phyloP scores from a whole-genome alignment of 1,140 invertebrate species.

The Drosophila suzukii region DNA sequence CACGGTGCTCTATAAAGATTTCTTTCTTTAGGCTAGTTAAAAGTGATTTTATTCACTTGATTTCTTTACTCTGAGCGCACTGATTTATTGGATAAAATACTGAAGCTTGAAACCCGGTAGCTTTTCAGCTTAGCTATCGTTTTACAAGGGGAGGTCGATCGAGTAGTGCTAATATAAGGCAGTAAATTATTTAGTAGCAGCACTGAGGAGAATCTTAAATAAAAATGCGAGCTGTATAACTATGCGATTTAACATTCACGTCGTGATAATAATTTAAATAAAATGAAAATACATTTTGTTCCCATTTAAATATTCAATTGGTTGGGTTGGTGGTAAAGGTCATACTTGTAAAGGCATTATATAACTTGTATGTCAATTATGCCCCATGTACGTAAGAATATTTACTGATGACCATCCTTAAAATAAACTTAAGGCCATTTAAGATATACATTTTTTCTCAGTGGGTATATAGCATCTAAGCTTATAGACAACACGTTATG shows the following conservation, averaged over 20 bases:
- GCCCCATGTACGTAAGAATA: too few species aligned
- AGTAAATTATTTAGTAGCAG: slow-evolving; percentile 3
- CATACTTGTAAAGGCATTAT: too few species aligned
- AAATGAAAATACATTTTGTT: too few species aligned
- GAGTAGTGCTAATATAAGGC: slow-evolving; percentile 10
- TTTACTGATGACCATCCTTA: too few species aligned
- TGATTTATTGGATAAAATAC: not conserved
- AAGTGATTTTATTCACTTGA: not conserved
- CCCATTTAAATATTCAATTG: too few species aligned
- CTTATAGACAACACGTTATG: slow-evolving; percentile 56
- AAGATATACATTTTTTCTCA: slow-evolving; percentile 11
- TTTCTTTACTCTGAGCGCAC: not conserved
- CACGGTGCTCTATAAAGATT: not conserved
- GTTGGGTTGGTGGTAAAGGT: too few species aligned
- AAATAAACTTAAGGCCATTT: too few species aligned
- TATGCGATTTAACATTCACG: too few species aligned
- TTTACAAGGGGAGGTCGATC: not conserved
- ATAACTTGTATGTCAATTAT: too few species aligned
- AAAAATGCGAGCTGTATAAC: too few species aligned
- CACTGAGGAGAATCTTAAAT: slow-evolving; percentile 11
- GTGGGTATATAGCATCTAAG: slow-evolving; percentile 4
- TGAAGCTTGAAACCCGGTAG: slow-evolving; percentile 11
- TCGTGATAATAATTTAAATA: too few species aligned
- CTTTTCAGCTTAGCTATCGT: slow-evolving; percentile 10
- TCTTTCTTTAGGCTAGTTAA: not conserved